phyloP scores from a whole-genome alignment of 2,113 vertebrate species.

The Neopipo cinnamomea region DNA sequence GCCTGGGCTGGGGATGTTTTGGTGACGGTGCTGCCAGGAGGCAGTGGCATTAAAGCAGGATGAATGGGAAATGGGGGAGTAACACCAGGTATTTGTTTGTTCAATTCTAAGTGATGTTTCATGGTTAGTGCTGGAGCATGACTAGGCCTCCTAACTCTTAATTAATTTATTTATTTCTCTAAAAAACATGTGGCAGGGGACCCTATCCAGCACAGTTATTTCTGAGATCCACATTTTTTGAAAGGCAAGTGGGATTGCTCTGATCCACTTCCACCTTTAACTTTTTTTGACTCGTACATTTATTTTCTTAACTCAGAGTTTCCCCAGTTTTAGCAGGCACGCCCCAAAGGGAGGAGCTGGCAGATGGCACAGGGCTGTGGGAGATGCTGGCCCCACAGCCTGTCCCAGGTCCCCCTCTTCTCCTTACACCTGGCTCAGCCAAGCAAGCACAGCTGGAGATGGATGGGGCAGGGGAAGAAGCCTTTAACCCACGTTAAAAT shows the following conservation, averaged over 20 bases:
- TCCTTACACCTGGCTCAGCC: background rate
- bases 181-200: background rate
- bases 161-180: background rate
- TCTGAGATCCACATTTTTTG: background rate
- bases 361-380: background rate
- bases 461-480: fast-evolving
- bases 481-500: background rate
- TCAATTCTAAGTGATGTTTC: background rate
- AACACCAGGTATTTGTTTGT: background rate
- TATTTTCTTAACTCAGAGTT: background rate
- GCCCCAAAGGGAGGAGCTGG: background rate
- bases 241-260: background rate
- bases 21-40: background rate
- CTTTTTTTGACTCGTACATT: background rate
- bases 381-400: background rate
- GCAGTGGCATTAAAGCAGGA: background rate
- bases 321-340: background rate
- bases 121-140: background rate
- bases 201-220: background rate
- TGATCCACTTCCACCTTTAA: background rate
- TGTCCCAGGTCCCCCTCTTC: background rate
- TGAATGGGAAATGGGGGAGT: background rate
- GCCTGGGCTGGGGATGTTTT: background rate
- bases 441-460: background rate
- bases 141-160: background rate